A percentile compares a stretch with the other conserved stretches of the same genome.
These are phyloP conservation scores for Tragopan temminckii DNA, from an alignment of 2,797 vertebrate genomes.

Conservation along the genomic window DNA sequence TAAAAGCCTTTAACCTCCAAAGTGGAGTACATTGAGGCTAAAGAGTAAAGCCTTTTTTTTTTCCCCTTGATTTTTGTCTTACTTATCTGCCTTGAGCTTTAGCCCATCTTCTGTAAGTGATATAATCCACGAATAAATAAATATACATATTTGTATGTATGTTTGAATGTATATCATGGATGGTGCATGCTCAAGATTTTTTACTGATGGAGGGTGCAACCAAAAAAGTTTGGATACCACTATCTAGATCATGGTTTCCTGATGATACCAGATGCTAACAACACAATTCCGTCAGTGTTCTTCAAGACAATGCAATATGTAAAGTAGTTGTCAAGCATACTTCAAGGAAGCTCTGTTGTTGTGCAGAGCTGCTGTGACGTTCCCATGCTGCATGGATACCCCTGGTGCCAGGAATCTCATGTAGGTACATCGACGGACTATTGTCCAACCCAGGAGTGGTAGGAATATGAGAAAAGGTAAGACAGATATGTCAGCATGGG, in stretches of 20 bases:
- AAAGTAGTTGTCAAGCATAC: not conserved
- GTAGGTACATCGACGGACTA: not conserved
- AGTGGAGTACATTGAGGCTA: not conserved
- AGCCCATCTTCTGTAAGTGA: not conserved
- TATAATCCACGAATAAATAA: not conserved
- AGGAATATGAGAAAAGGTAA: not conserved
- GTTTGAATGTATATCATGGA: no score
- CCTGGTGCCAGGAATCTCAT: not conserved
- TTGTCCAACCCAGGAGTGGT: not conserved
- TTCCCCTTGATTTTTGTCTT: not conserved
- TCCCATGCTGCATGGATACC: not conserved
- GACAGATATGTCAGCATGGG: not conserved
- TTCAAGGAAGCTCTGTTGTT: not conserved
- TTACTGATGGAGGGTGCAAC: not conserved
- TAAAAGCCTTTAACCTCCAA: conserved; percentile 19
- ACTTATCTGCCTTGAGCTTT: not conserved
- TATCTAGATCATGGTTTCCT: not conserved
- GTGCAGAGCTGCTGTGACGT: not conserved
- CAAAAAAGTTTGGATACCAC: not conserved
- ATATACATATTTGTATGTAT: no score
- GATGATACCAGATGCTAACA: fast-evolving
- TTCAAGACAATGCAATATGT: not conserved
- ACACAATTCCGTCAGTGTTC: not conserved
- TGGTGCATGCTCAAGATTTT: not conserved
- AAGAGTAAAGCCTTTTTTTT: not conserved